phyloP scores from a whole-genome alignment of 2,888 invertebrate genomes.

The Dicranocentrus wangi region DNA sequence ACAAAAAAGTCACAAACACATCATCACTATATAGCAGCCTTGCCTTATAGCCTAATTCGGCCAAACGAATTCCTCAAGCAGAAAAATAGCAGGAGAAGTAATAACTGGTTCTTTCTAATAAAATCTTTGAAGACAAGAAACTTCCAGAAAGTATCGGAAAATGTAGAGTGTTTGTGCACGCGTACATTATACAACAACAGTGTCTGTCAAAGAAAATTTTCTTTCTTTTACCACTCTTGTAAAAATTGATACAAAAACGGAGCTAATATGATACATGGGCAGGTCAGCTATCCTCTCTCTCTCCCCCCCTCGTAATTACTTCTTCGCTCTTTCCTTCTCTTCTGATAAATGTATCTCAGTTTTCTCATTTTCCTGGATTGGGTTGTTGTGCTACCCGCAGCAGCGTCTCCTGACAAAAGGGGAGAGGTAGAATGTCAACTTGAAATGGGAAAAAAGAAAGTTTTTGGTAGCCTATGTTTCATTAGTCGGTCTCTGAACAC shows the following conservation, averaged over 20 bases:
- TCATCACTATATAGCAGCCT: slow-evolving; percentile 34
- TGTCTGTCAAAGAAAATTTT: slow-evolving; percentile 10
- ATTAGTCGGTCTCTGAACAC: slow-evolving; percentile 50
- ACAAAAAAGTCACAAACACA: slow-evolving; percentile 52
- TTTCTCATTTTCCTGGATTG: slow-evolving; percentile 5
- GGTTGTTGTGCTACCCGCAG: too few relatives aligned
- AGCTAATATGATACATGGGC: slow-evolving; percentile 59
- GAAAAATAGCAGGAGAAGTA: not conserved
- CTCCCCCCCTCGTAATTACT: slow-evolving; percentile 53
- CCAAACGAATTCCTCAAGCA: not conserved
- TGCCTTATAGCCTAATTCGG: not conserved
- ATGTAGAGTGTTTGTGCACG: not conserved
- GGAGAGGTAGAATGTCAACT: slow-evolving; percentile 50
- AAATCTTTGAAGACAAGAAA: not conserved
- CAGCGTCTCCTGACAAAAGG: not conserved
- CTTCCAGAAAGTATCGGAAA: not conserved
- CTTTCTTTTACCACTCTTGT: not conserved
- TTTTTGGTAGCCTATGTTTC: slow-evolving; percentile 42
- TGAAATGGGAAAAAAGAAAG: slow-evolving; percentile 14
- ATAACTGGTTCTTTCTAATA: not conserved
- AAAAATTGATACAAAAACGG: slow-evolving; percentile 36
- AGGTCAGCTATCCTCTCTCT: slow-evolving; percentile 52
- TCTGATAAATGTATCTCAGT: not conserved
- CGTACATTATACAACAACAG: slow-evolving; percentile 29
- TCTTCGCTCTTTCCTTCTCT: slow-evolving; percentile 39